phyloP scores from a whole-genome alignment of 2,888 invertebrate species.

The Listrodromus nycthemerus region DNA sequence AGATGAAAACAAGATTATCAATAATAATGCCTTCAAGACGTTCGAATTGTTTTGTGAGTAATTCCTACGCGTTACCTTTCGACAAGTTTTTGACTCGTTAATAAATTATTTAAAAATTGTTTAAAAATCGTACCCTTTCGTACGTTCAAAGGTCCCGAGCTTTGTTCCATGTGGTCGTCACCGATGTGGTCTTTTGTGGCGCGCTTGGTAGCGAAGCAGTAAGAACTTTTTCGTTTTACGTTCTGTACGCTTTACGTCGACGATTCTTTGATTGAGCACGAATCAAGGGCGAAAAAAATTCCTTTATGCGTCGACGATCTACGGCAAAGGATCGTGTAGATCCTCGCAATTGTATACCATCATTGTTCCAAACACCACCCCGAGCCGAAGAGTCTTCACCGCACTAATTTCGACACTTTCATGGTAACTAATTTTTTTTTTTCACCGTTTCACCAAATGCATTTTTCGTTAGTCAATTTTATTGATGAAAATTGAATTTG shows the following conservation, averaged over 20 bases:
- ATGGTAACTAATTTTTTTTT: neutral
- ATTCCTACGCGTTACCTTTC: neutral
- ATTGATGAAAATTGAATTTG: neutral
- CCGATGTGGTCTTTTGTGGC: slow-evolving; percentile 11
- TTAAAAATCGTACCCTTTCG: slow-evolving; percentile 44
- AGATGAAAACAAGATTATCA: neutral
- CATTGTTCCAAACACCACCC: slow-evolving; percentile 16
- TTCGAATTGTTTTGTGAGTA: too few relatives aligned
- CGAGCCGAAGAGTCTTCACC: neutral
- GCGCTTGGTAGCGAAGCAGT: neutral
- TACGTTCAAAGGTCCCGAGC: slow-evolving; percentile 32
- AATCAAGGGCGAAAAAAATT: neutral
- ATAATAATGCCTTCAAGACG: too few relatives aligned
- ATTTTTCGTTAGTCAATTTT: neutral
- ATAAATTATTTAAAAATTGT: neutral
- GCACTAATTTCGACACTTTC: slow-evolving; percentile 26
- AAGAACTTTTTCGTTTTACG: neutral
- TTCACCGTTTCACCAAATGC: neutral
- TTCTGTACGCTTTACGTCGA: neutral
- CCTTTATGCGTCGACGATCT: slow-evolving; percentile 8
- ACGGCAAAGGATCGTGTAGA: neutral
- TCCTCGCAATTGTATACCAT: slow-evolving; percentile 30
- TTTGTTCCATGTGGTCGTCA: slow-evolving; percentile 52
- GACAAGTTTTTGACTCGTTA: neutral
- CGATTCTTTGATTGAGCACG: neutral